These are phyloP conservation scores for Stichodactyla mertensii DNA, from an alignment of 64 coral and sea anemone genomes.

Conservation along the genomic window DNA sequence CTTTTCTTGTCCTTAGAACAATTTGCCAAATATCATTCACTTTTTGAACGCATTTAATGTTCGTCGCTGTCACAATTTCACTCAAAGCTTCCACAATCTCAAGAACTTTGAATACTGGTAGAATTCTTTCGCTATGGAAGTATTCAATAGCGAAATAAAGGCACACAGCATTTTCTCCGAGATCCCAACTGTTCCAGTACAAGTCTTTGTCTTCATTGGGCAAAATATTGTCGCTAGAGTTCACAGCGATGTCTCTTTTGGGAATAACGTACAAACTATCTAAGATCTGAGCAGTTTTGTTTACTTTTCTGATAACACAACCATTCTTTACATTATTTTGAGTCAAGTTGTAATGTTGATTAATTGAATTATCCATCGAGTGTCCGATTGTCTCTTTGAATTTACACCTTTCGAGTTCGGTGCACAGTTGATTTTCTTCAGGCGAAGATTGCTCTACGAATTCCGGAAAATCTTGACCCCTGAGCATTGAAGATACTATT, in stretches of 20 bases:
- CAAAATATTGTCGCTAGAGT: slow-evolving; percentile 3
- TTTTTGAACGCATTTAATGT: slow-evolving; percentile 85
- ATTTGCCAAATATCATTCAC: slow-evolving; percentile 74
- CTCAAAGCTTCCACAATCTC: slow-evolving; percentile 75
- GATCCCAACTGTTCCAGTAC: neutral
- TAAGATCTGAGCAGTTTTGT: slow-evolving; percentile 39
- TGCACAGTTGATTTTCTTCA: neutral
- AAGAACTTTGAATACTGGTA: slow-evolving; percentile 78
- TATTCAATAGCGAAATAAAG: slow-evolving; percentile 84
- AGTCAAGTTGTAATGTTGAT: neutral
- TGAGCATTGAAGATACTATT: neutral
- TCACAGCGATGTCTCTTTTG: slow-evolving; percentile 48
- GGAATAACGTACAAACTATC: slow-evolving; percentile 60
- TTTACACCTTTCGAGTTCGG: slow-evolving; percentile 17
- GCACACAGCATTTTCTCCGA: slow-evolving; percentile 62
- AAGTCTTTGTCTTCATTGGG: slow-evolving; percentile 3
- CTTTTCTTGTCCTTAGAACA: slow-evolving; percentile 63
- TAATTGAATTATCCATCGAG: slow-evolving; percentile 16
- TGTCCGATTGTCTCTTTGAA: slow-evolving; percentile 14
- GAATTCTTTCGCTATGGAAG: slow-evolving; percentile 49
- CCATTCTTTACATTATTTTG: neutral
- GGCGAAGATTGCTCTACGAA: neutral
- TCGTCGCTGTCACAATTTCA: slow-evolving; percentile 31
- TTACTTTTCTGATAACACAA: slow-evolving; percentile 22
- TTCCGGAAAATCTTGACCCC: neutral